These are phyloP conservation scores for Ashinkailepas kermadecensis DNA, from an alignment of 2,888 invertebrate genomes.

Conservation along the genomic window DNA sequence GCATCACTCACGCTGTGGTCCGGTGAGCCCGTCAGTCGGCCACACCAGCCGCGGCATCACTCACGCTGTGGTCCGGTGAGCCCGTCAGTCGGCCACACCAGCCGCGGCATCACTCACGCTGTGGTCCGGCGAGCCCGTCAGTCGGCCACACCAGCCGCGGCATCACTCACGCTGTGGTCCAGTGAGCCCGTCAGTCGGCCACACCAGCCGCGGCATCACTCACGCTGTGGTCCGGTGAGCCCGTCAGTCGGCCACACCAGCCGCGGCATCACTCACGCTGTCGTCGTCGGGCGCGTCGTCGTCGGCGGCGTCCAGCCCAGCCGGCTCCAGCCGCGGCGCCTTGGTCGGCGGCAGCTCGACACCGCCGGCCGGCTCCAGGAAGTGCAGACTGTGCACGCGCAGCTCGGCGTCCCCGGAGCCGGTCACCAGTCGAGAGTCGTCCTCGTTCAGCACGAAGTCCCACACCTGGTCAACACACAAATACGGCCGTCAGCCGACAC, in stretches of 20 bases:
- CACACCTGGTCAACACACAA: conserved; percentile 58
- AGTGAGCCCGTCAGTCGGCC: too few relatives aligned
- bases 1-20: too few relatives aligned
- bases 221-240: too few relatives aligned
- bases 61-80: too few relatives aligned
- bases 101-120: too few relatives aligned
- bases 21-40: too few relatives aligned
- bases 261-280: conserved; percentile 45
- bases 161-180: too few relatives aligned
- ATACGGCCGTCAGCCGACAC: not conserved
- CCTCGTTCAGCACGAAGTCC: conserved; percentile 67
- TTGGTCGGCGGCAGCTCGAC: not conserved
- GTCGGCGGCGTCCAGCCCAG: conserved; percentile 24
- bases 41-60: too few relatives aligned
- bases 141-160: too few relatives aligned
- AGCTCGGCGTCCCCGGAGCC: conserved; percentile 79
- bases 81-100: too few relatives aligned
- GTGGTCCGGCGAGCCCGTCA: too few relatives aligned
- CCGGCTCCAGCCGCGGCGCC: conserved; percentile 42
- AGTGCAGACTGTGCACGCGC: conserved; percentile 69
- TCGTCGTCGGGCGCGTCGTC: conserved; percentile 46
- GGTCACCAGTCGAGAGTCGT: conserved; percentile 75
- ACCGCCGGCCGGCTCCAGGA: conserved; percentile 42
- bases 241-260: not conserved
- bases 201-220: too few relatives aligned